Evolutionary conservation across 2,888 invertebrate species (phyloP).

Genomic region (Erynnis tages): DNA sequence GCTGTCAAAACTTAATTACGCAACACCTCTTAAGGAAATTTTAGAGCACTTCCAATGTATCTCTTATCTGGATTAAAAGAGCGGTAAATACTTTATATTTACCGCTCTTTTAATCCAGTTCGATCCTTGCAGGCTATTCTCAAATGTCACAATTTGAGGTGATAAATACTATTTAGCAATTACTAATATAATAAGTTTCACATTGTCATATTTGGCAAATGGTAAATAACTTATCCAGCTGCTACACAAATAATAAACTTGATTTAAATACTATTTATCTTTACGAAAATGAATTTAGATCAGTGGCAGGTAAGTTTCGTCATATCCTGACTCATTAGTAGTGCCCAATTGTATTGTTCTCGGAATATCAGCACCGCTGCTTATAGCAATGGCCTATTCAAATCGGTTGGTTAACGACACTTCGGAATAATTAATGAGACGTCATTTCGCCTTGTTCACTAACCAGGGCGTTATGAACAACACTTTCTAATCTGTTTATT

Average conservation of each 20-base stretch:
- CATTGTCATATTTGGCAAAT: too few species aligned
- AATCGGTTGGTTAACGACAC: conserved; percentile 53
- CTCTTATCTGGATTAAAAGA: too few species aligned
- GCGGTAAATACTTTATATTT: too few species aligned
- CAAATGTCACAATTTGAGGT: too few species aligned
- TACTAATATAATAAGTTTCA: too few species aligned
- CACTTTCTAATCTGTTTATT: conserved; percentile 43
- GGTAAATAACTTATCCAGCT: too few species aligned
- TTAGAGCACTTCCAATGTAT: too few species aligned
- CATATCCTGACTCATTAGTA: conserved; percentile 66
- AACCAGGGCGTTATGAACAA: conserved; percentile 31
- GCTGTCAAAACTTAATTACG: too few species aligned
- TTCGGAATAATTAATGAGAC: conserved; percentile 64
- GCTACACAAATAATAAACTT: not conserved
- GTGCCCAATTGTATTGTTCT: conserved; percentile 75
- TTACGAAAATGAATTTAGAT: conserved; percentile 35
- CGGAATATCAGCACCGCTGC: conserved; percentile 62
- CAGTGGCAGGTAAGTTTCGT: conserved; percentile 46
- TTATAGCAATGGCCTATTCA: conserved; percentile 56
- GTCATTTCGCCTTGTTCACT: conserved; percentile 39
- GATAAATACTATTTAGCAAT: too few species aligned
- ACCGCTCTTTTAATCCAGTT: too few species aligned
- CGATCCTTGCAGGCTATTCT: too few species aligned
- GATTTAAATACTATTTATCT: conserved; percentile 13
- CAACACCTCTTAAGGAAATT: too few species aligned